A percentile compares a stretch with the other conserved stretches of the same genome.
Evolutionary conservation across 2,888 invertebrate genomes (phyloP).

Genomic region (Dryococelus australis): DNA sequence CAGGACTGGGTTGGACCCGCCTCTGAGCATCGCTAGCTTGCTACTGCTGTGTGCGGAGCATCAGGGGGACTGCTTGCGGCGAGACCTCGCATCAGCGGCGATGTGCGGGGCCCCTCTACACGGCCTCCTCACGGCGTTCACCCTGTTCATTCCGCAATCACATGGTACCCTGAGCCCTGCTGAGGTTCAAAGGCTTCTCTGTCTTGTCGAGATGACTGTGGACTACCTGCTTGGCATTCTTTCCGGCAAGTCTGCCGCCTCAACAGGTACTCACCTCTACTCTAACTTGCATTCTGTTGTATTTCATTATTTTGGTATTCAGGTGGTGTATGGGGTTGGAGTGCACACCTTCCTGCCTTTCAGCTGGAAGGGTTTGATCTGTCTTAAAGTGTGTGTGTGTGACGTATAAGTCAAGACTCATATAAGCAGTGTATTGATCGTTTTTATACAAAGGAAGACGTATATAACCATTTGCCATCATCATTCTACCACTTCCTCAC

Average conservation of each 20-base stretch:
- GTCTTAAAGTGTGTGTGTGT: too few relatives aligned
- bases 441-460: too few relatives aligned
- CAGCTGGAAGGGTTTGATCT: too few relatives aligned
- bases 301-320: too few relatives aligned
- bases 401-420: too few relatives aligned
- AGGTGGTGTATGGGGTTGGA: too few relatives aligned
- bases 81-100: conserved; percentile 57
- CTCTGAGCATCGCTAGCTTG: conserved; percentile 12
- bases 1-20: not conserved
- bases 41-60: conserved; percentile 53
- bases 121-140: conserved; percentile 56
- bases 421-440: too few relatives aligned
- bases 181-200: conserved; percentile 41
- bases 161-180: conserved; percentile 39
- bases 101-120: conserved; percentile 57
- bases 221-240: conserved; percentile 48
- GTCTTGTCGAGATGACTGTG: conserved; percentile 45
- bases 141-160: conserved; percentile 48
- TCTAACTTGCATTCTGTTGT: not conserved
- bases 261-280: conserved; percentile 46
- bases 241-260: conserved; percentile 46
- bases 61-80: conserved; percentile 55
- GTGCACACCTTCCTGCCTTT: too few relatives aligned
- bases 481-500: too few relatives aligned
- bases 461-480: too few relatives aligned